Base-by-base conservation (phyloP, 2,888 invertebrate species). In the Nomada lathburiana region DNA sequence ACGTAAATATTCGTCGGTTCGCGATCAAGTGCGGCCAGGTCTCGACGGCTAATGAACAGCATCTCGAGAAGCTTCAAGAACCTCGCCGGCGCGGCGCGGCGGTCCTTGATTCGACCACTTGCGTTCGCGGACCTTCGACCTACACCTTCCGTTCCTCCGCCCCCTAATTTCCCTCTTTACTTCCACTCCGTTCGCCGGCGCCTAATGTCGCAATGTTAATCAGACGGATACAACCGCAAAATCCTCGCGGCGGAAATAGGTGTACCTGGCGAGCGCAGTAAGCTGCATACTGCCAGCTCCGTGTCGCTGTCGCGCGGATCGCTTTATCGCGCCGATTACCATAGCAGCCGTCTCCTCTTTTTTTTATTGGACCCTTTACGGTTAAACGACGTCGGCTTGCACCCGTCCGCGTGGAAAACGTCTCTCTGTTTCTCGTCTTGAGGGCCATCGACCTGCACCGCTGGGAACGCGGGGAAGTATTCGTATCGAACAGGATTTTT, bases 261-360 rank as follows among this genome's bases (percentile, higher is more conserved):
- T 67, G 55, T 78, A 63, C 52, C 65, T 7, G 42, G 57, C 16
- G 26, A 42, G 63, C 57, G 75, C 76, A 82, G 76, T 65, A 69
- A 82, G 65, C 72, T 64, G 60, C 82, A 57, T 82, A 83, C 69
- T 82, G 69, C 72, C 68, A 63, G 13, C 68, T 68, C 44, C 42
- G 52, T 62, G 71, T 82, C 72, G 80, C 76, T 59, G 68, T 42
- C 52, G 47, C 47, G 63, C 50, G 73, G 73, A 82, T 81, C 72
- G 76, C 76, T 79, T 82, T 83, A 83, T 83, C 76, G 76, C 64
- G 42, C 36, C 82, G 76, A 83, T 82, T 82, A 82, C 82, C 82
- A 73, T 81, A 63, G 69, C 72, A 20, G 26, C 65, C 75, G 60
- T 62, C 64, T 65, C 47, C 55, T 65, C 59, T 52, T 76, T 64